These are phyloP conservation scores for Zosterops hypoxanthus DNA, from an alignment of 2,113 vertebrate species.

Conservation along the genomic window DNA sequence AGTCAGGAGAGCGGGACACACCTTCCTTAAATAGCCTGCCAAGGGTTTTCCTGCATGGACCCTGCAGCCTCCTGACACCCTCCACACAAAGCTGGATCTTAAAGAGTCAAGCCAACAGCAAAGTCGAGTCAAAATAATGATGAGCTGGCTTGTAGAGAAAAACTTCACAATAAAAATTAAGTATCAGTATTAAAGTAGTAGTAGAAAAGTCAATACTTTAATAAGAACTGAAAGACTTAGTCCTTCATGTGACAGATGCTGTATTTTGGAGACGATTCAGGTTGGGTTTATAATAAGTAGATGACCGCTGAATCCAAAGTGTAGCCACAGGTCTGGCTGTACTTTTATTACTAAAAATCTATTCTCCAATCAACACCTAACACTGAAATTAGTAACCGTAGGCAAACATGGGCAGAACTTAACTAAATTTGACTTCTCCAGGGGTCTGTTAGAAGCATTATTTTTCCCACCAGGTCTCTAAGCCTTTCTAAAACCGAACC, in stretches of 20 bases:
- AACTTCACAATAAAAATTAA: neutral
- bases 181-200: neutral
- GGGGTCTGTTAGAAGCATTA: neutral
- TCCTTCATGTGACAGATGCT: neutral
- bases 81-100: neutral
- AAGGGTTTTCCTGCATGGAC: neutral
- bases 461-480: neutral
- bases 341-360: neutral
- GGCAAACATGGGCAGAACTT: constrained; percentile 17
- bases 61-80: neutral
- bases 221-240: neutral
- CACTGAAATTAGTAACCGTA: neutral
- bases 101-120: neutral
- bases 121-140: fast-evolving
- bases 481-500: constrained; percentile 15
- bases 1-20: too few species aligned
- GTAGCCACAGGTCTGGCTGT: neutral
- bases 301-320: neutral
- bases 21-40: neutral
- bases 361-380: neutral
- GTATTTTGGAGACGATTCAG: neutral
- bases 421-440: constrained; percentile 44
- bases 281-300: neutral
- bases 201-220: neutral
- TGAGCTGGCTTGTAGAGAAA: fast-evolving